phyloP scores from a whole-genome alignment of 2,888 invertebrate genomes.

The Conchocele bisecta region DNA sequence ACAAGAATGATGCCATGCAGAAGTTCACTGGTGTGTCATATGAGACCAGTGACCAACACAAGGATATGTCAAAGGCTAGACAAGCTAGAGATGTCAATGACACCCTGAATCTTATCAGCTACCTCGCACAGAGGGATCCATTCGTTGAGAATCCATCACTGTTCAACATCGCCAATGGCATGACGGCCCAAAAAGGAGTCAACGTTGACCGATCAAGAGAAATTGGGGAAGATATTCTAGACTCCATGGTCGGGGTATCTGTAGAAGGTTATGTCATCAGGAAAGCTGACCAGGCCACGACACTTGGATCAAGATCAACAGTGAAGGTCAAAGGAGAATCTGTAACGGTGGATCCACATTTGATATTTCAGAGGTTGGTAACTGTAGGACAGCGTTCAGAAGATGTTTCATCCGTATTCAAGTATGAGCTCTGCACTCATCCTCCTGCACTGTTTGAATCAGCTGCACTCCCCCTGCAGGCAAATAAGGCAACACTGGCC shows the following conservation, averaged over 20 bases:
- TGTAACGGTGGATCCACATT: constrained; percentile 34
- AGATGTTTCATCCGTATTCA: not conserved
- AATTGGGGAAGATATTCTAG: constrained; percentile 31
- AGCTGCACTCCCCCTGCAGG: not conserved
- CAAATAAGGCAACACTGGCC: not conserved
- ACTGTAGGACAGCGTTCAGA: not conserved
- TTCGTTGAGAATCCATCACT: constrained; percentile 26
- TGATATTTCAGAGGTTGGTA: constrained; percentile 34
- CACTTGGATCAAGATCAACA: constrained; percentile 32
- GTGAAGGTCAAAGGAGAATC: constrained; percentile 20
- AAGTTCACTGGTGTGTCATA: constrained; percentile 9
- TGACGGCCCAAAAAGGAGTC: constrained; percentile 41
- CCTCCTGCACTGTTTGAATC: not conserved
- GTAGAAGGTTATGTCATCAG: constrained; percentile 10
- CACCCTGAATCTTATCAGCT: not conserved
- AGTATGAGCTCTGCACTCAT: not conserved
- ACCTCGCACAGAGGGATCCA: constrained; percentile 35
- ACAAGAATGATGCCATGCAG: constrained; percentile 50
- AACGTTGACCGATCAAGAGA: constrained; percentile 11
- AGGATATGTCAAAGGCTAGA: constrained; percentile 14
- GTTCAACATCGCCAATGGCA: too few species aligned
- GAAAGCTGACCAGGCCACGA: constrained; percentile 22
- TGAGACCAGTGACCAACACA: constrained; percentile 47
- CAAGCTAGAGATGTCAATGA: constrained; percentile 11
- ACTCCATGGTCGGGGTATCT: constrained; percentile 24